phyloP scores from a whole-genome alignment of 2,888 invertebrate species.

The Andrena hattorfiana region DNA sequence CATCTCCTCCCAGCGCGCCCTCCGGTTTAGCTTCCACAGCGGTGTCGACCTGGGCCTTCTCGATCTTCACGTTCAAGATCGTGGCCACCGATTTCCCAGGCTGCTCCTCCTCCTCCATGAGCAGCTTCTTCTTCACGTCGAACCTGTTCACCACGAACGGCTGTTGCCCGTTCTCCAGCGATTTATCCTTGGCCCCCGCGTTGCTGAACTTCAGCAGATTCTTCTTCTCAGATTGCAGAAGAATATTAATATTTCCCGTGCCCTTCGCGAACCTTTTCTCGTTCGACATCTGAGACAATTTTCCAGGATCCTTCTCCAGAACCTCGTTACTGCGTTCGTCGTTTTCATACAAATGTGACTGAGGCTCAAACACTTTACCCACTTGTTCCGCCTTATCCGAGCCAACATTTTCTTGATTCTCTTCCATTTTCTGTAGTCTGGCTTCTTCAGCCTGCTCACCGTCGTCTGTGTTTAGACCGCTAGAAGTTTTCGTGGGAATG shows the following conservation, averaged over 20 bases:
- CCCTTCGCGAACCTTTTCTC: slow-evolving; percentile 3
- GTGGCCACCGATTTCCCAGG: slow-evolving; percentile 30
- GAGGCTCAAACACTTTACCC: slow-evolving; percentile 56
- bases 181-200: neutral
- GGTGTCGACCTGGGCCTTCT: slow-evolving; percentile 9
- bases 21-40: neutral
- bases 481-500: slow-evolving; percentile 19
- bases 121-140: slow-evolving; percentile 34
- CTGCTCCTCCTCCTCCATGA: slow-evolving; percentile 16
- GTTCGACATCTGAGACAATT: slow-evolving; percentile 19
- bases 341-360: slow-evolving; percentile 44
- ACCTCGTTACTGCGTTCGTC: slow-evolving; percentile 24
- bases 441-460: neutral
- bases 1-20: neutral
- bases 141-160: slow-evolving; percentile 32
- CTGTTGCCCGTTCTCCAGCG: neutral
- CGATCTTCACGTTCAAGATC: slow-evolving; percentile 37
- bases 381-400: slow-evolving; percentile 44
- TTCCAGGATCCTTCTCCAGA: slow-evolving; percentile 27
- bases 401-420: slow-evolving; percentile 37
- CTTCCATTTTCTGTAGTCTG: slow-evolving; percentile 25
- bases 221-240: slow-evolving; percentile 50
- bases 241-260: slow-evolving; percentile 41
- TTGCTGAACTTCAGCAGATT: slow-evolving; percentile 44
- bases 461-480: neutral